A percentile compares a stretch with the other conserved stretches of the same genome.
Conservation (phyloP, 1,140 invertebrate species). For the Apolygus lucorum region DNA sequence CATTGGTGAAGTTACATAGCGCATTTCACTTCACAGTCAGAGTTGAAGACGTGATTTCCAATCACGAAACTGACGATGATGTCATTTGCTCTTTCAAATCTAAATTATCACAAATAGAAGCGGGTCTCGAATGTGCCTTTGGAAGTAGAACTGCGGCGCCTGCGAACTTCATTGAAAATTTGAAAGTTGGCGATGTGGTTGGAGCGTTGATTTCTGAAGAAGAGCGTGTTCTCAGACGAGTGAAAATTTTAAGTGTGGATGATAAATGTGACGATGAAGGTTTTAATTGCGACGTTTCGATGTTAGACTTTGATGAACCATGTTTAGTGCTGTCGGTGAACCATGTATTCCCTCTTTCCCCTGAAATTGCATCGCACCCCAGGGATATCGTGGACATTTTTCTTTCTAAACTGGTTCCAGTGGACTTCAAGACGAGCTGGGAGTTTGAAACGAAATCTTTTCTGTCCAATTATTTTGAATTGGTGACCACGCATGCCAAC, state of each 20-base stretch:
- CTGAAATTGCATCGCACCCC: not conserved
- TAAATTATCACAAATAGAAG: not conserved
- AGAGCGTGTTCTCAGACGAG: not conserved
- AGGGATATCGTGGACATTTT: not conserved
- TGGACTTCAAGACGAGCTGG: not conserved
- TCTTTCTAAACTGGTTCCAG: not conserved
- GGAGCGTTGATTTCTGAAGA: not conserved
- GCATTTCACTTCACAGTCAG: not conserved
- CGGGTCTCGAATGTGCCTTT: not conserved
- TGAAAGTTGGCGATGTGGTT: not conserved
- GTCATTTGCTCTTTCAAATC: too few relatives aligned
- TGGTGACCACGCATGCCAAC: not conserved
- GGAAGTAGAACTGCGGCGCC: not conserved
- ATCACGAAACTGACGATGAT: not conserved
- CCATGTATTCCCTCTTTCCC: not conserved
- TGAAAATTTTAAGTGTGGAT: not conserved
- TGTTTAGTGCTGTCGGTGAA: not conserved
- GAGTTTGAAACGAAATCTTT: not conserved
- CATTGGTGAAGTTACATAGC: not conserved
- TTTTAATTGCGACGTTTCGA: not conserved
- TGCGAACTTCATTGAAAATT: too few relatives aligned
- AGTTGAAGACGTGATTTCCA: not conserved
- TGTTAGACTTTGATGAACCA: not conserved
- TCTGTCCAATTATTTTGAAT: not conserved
- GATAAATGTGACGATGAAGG: not conserved